Percentiles rank a stretch among this genome's conserved stretches.
These are phyloP conservation scores for Pogoniulus pusillus DNA, from an alignment of 2,797 vertebrate species.

Conservation along the genomic window DNA sequence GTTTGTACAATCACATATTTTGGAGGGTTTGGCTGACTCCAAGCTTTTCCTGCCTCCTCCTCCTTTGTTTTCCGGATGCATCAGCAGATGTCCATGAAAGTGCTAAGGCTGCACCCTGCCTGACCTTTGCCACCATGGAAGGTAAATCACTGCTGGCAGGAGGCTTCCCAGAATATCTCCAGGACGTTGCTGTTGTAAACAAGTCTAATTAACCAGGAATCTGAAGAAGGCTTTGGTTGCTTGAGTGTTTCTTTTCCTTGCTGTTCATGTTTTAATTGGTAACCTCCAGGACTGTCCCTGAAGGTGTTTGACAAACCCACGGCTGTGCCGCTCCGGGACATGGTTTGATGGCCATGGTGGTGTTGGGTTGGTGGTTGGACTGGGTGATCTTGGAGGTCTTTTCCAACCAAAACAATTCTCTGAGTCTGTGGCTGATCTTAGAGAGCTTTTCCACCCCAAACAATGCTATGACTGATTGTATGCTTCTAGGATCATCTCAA, in stretches of 20 bases:
- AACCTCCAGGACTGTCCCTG: rapidly evolving
- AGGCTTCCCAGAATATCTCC: constrained; percentile 48
- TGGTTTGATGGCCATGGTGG: too few relatives aligned
- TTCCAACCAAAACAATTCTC: too few relatives aligned
- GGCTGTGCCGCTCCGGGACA: too few relatives aligned
- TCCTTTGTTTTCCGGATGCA: constrained; percentile 72
- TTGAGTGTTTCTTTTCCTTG: too few relatives aligned
- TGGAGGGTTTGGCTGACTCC: constrained; percentile 50
- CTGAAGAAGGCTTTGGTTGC: neutral
- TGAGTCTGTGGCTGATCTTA: too few relatives aligned
- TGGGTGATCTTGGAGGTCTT: too few relatives aligned
- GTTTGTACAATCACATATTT: constrained; percentile 48
- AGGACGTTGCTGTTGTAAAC: neutral
- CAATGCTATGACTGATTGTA: too few relatives aligned
- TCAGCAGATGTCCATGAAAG: constrained; percentile 71
- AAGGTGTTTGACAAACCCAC: too few relatives aligned
- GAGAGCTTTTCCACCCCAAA: too few relatives aligned
- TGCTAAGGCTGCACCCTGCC: constrained; percentile 68
- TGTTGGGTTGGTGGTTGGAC: too few relatives aligned
- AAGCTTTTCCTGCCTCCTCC: constrained; percentile 72
- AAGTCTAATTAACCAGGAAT: constrained; percentile 24
- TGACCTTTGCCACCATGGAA: constrained; percentile 66
- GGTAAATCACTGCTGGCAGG: constrained; percentile 56
- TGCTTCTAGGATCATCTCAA: too few relatives aligned
- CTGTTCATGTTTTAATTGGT: constrained; percentile 11